Evolutionary conservation across 2,797 vertebrate species (phyloP).

Genomic region (Argyrosomus regius): DNA sequence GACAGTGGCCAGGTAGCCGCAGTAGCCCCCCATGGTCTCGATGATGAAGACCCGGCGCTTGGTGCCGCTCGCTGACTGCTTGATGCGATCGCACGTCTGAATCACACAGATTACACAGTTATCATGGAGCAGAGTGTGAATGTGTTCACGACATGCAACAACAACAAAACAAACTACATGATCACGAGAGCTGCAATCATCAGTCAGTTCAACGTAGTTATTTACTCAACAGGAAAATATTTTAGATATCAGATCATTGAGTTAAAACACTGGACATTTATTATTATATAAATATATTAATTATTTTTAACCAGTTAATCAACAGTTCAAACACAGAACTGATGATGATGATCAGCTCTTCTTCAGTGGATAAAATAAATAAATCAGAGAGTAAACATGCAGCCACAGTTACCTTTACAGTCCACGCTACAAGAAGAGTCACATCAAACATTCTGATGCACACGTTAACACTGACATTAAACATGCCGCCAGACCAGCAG

Average conservation of each 20-base stretch:
- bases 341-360: slow-evolving; percentile 15
- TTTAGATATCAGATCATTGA: background rate
- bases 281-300: too few relatives aligned
- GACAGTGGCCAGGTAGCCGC: slow-evolving; percentile 96
- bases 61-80: slow-evolving; percentile 96
- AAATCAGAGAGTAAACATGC: background rate
- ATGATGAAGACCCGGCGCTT: slow-evolving; percentile 97
- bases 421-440: background rate
- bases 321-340: background rate
- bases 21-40: slow-evolving; percentile 98
- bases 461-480: slow-evolving; percentile 28
- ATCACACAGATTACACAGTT: background rate
- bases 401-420: background rate
- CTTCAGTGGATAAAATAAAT: background rate
- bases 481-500: background rate
- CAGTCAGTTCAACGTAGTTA: background rate
- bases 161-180: background rate
- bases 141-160: background rate
- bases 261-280: background rate
- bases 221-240: background rate
- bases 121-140: background rate
- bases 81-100: slow-evolving; percentile 90
- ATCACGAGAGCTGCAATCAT: slow-evolving; percentile 26
- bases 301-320: too few relatives aligned
- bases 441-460: slow-evolving; percentile 16